These are phyloP conservation scores for Platysteira castanea DNA, from an alignment of 2,113 vertebrate genomes.

Conservation along the genomic window DNA sequence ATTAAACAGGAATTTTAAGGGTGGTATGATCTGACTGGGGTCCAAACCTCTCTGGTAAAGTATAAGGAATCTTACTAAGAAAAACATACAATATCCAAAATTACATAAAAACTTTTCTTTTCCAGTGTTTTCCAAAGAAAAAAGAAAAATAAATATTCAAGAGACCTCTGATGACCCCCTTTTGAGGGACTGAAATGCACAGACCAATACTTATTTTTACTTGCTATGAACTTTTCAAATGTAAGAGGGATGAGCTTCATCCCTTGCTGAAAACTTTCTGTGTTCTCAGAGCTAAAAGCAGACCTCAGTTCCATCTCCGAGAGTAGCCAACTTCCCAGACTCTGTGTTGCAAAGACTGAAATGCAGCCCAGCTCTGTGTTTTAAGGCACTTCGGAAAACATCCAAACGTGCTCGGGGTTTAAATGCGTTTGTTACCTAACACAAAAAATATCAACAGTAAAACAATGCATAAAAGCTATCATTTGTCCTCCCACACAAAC, in stretches of 20 bases:
- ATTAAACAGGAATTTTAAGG: not conserved
- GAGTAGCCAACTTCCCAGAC: not conserved
- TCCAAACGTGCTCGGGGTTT: not conserved
- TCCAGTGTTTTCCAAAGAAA: not conserved
- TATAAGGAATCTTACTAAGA: not conserved
- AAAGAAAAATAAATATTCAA: not conserved
- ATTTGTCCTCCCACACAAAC: not conserved
- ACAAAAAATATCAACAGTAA: not conserved
- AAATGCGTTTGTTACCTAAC: not conserved
- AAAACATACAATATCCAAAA: not conserved
- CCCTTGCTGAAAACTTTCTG: not conserved
- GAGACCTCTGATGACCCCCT: not conserved
- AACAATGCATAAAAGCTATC: not conserved
- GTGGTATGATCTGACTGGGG: not conserved
- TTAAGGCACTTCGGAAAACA: not conserved
- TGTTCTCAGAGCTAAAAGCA: not conserved
- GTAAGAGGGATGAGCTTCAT: not conserved
- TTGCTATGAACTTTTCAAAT: not conserved
- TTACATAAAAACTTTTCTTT: not conserved
- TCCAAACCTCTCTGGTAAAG: not conserved
- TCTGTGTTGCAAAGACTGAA: not conserved
- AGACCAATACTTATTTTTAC: not conserved
- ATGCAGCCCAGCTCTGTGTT: not conserved
- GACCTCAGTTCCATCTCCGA: not conserved
- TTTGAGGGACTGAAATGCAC: not conserved